Conservation (phyloP, 2,797 vertebrate genomes). For the Rhincodon typus region DNA sequence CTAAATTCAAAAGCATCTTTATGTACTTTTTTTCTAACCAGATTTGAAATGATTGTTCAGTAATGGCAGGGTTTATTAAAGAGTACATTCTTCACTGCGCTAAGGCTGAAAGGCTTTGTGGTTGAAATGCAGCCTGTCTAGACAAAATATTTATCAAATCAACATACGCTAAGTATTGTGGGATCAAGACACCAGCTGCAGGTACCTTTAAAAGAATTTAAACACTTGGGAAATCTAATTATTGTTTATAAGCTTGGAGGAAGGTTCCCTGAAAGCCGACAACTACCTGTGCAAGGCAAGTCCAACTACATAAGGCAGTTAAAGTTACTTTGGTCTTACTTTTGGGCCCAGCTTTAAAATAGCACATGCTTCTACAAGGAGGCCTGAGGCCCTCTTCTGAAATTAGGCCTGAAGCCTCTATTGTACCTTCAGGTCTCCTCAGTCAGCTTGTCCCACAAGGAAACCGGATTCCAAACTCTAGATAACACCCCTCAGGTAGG, state of each 20-base stretch:
- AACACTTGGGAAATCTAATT: constrained; percentile 23
- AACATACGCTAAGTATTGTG: background rate
- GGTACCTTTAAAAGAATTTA: constrained; percentile 4
- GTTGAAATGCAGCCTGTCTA: constrained; percentile 23
- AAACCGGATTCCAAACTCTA: background rate
- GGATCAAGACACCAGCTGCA: constrained; percentile 1
- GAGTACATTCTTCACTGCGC: background rate
- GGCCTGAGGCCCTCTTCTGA: background rate
- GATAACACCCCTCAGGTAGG: background rate
- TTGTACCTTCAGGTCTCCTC: background rate
- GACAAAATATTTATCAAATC: constrained; percentile 34
- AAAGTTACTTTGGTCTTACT: background rate
- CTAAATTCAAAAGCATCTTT: constrained; percentile 17
- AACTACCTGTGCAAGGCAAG: background rate
- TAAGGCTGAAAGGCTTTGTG: constrained; percentile 2
- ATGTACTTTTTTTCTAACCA: constrained; percentile 20
- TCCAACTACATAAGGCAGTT: background rate
- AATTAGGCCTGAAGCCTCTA: background rate
- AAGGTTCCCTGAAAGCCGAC: background rate
- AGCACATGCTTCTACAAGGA: background rate
- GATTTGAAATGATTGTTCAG: constrained; percentile 29
- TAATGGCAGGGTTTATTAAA: constrained; percentile 29
- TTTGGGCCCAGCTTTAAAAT: no score
- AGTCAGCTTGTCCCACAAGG: background rate
- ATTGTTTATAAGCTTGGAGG: constrained; percentile 11